These are phyloP conservation scores for Melangyna quadrimaculata DNA, from an alignment of 2,888 invertebrate species.

Conservation along the genomic window DNA sequence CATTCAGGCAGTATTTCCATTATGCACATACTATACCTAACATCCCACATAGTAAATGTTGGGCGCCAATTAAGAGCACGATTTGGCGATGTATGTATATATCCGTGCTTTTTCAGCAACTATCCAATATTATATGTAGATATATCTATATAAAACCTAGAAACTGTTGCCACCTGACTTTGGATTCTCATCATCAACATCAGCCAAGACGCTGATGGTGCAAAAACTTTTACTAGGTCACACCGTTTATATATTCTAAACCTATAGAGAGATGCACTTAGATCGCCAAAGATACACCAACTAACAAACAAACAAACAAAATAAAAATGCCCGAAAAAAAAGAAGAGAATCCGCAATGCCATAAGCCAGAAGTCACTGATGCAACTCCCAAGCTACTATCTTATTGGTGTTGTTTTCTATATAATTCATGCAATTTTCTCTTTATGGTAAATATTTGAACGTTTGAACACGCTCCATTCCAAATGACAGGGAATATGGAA, in stretches of 20 bases:
- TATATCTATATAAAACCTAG: background rate
- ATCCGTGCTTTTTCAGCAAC: background rate
- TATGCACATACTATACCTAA: too few relatives aligned
- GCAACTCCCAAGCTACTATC: constrained; percentile 8
- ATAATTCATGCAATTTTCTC: constrained; percentile 69
- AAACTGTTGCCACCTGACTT: constrained; percentile 56
- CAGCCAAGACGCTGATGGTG: constrained; percentile 41
- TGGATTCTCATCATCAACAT: constrained; percentile 44
- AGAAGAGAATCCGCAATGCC: constrained; percentile 7
- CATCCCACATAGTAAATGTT: constrained; percentile 24
- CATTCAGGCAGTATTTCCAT: constrained; percentile 36
- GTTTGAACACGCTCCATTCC: constrained; percentile 61
- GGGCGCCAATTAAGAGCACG: constrained; percentile 63
- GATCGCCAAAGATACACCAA: background rate
- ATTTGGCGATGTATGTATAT: constrained; percentile 14
- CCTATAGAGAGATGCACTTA: background rate
- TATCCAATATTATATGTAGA: background rate
- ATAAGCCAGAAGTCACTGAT: constrained; percentile 36
- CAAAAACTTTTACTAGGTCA: constrained; percentile 62
- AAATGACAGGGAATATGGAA: constrained; percentile 34
- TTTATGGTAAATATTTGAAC: constrained; percentile 71
- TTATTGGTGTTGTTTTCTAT: constrained; percentile 30
- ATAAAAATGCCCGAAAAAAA: background rate
- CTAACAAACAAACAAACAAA: constrained; percentile 6
- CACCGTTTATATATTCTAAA: constrained; percentile 55